phyloP scores from a whole-genome alignment of 2,797 vertebrate genomes.

The Microctenopoma lineatum region DNA sequence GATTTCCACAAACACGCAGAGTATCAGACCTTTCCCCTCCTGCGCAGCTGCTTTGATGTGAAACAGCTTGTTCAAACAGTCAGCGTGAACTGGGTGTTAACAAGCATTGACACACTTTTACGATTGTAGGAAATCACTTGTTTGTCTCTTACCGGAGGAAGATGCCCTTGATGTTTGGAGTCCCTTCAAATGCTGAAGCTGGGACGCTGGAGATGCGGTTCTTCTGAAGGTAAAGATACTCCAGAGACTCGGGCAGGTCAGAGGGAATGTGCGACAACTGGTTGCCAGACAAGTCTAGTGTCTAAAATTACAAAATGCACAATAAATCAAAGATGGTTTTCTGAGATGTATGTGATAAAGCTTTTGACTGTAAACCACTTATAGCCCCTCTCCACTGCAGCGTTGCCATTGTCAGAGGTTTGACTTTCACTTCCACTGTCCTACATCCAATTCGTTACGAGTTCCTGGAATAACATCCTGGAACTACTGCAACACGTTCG shows the following conservation, averaged over 20 bases:
- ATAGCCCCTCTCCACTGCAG: no score
- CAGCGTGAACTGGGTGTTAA: neutral
- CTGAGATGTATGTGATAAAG: neutral
- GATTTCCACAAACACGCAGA: neutral
- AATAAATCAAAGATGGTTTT: neutral
- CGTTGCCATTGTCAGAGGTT: no score
- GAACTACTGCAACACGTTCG: no score
- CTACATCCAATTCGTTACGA: no score
- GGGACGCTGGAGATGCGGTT: constrained; percentile 90
- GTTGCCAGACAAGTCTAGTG: constrained; percentile 92
- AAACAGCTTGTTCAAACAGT: constrained; percentile 5
- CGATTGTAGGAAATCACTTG: neutral
- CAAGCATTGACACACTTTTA: neutral
- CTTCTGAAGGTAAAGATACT: constrained; percentile 93
- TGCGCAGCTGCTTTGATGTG: constrained; percentile 10
- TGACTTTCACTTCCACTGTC: no score
- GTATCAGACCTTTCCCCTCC: neutral
- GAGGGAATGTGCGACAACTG: constrained; percentile 90
- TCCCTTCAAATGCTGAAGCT: constrained; percentile 89
- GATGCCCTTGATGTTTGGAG: constrained; percentile 95
- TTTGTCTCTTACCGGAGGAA: constrained; percentile 88
- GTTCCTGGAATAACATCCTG: no score
- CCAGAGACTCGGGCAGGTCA: constrained; percentile 91
- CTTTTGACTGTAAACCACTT: neutral
- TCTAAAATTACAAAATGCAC: constrained; percentile 76